phyloP scores from a whole-genome alignment of 2,113 vertebrate genomes.

The Terrapene triunguis region DNA sequence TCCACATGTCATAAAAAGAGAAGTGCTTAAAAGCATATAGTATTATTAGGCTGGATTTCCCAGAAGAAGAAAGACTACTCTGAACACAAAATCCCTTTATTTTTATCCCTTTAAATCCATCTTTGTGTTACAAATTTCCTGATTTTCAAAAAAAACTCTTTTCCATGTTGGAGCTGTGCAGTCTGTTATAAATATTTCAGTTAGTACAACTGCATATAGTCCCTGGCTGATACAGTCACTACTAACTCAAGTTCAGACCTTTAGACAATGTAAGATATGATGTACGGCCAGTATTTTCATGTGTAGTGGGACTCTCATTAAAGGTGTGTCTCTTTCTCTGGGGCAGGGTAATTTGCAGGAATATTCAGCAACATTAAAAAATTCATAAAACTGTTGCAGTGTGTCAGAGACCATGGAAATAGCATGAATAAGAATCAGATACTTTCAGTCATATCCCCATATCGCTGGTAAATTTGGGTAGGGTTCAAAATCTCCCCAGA shows the following conservation, averaged over 20 bases:
- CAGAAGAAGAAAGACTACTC: constrained; percentile 20
- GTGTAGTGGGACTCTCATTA: not conserved
- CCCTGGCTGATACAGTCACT: not conserved
- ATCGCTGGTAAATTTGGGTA: not conserved
- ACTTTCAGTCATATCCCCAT: constrained; percentile 25
- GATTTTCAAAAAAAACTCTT: not conserved
- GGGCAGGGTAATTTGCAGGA: not conserved
- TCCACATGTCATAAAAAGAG: constrained; percentile 31
- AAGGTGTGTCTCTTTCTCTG: not conserved
- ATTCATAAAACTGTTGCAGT: not conserved
- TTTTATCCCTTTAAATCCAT: constrained; percentile 58
- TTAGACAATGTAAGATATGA: not conserved
- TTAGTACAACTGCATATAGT: not conserved
- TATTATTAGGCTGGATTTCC: constrained; percentile 38
- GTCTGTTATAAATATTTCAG: constrained; percentile 12
- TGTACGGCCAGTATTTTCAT: not conserved
- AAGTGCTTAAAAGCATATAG: constrained; percentile 30
- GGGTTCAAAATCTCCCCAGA: constrained; percentile 9
- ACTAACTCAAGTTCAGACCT: not conserved
- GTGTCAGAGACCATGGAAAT: constrained; percentile 11
- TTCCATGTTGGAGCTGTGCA: not conserved
- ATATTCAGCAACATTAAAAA: constrained; percentile 41
- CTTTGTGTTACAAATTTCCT: constrained; percentile 39
- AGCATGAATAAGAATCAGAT: constrained; percentile 3
- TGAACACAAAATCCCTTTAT: constrained; percentile 6